Evolutionary conservation across 2,797 vertebrate species (phyloP), one percentile per base, ranked within the genome.

Genomic region (Phaenicophaeus curvirostris): DNA sequence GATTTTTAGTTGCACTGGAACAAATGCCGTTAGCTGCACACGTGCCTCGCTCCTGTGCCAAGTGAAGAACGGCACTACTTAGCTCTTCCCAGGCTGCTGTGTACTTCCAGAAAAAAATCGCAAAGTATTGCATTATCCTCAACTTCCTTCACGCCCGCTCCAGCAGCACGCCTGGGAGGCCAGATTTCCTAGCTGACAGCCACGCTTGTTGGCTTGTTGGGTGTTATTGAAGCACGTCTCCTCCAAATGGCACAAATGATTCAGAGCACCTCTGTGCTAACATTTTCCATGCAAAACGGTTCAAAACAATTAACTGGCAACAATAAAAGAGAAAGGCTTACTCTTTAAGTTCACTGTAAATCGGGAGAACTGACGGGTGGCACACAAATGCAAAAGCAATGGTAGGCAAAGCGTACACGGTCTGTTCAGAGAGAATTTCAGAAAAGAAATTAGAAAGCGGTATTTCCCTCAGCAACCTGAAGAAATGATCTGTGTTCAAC

Each of bases 381-480:
- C 99, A 99, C 53, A 99, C 99, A 90, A 99, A 99, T 0, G 99
- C 99, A 93, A 99, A 99, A 8, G 99, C 99, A 95, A 99, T 98
- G 90, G 99, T 99, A 39, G 99, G 99, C 95, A 99, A 98, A 78
- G 99, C 98, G 0, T 99, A 99, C 33, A 99, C 99, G 0, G 99
- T 99, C 99, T 99, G 97, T 95, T 86, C 8, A 42, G 91, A 98
- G 77, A 95, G 84, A 97, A 92, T 73, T 83, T 95, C 94, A 95
- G 77, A 95, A 85, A 90, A 80, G 35, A 78, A 67, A 65, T 94
- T 95, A 94, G 63, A 46, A 89, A 85, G 62, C 88, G 79, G 55
- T 39, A 83, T 90, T 90, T 88, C 24, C 41, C 54, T 42, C 75
- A 83, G 59, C 2, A 6, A 10, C 2, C 2, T 46, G 77, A 95